Evolutionary conservation across 1,140 invertebrate species (phyloP).

Genomic region (Apis laboriosa): DNA sequence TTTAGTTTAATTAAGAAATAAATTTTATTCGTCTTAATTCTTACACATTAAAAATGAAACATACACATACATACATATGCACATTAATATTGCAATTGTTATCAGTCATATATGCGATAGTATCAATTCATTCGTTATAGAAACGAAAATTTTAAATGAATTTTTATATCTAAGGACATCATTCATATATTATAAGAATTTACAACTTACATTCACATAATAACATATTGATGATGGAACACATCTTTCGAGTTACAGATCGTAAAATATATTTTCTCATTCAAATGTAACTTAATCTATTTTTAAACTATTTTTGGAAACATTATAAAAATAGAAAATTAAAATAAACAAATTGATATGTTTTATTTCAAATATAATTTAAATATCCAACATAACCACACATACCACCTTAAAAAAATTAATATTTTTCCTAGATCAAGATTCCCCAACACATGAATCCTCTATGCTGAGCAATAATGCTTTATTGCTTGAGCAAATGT

Average conservation of each 20-base stretch:
- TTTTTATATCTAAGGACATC: no score
- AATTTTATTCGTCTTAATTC: no score
- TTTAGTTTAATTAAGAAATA: no score
- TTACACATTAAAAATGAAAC: no score
- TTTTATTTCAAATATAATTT: background rate
- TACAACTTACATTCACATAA: background rate
- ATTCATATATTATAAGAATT: background rate
- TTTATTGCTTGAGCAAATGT: conserved; percentile 28
- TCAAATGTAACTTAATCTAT: no score
- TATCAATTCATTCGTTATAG: no score
- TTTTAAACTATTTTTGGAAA: background rate
- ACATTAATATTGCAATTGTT: no score
- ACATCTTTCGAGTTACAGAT: background rate
- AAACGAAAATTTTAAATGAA: no score
- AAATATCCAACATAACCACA: no score
- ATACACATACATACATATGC: no score
- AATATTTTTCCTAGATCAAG: background rate
- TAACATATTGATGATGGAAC: background rate
- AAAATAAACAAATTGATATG: background rate
- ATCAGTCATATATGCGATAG: no score
- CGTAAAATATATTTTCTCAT: background rate
- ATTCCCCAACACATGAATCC: background rate
- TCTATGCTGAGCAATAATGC: conserved; percentile 13
- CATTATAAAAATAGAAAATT: background rate
- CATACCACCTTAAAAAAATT: no score